Conservation (phyloP, 2,113 vertebrate species). For the Myiozetetes cayanensis region DNA sequence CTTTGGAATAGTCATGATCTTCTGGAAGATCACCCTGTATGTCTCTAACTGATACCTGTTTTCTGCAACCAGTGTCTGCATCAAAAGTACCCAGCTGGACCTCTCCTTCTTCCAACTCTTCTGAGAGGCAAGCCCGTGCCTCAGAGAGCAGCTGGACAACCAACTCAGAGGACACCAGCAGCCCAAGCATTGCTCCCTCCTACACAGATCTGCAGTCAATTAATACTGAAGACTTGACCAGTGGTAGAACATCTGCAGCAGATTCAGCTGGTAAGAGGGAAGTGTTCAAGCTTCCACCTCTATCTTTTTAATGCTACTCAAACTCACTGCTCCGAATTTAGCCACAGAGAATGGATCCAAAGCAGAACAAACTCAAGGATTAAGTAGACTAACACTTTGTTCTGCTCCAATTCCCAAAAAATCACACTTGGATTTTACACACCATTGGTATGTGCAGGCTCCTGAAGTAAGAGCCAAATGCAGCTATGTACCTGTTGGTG, state of each 20-base stretch:
- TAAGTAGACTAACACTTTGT: not conserved
- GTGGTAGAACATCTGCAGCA: conserved; percentile 67
- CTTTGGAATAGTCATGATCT: not conserved
- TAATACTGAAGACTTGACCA: conserved; percentile 69
- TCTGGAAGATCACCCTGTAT: not conserved
- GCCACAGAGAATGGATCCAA: not conserved
- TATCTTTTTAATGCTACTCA: not conserved
- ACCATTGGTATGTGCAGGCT: not conserved
- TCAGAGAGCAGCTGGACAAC: conserved; percentile 79
- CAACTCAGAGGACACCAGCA: conserved; percentile 76
- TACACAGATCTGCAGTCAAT: conserved; percentile 73
- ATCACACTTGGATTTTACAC: not conserved
- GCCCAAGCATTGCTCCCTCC: conserved; percentile 73
- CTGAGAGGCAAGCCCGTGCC: conserved; percentile 54
- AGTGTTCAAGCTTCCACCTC: not conserved
- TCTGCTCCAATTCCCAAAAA: not conserved
- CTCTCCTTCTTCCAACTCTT: conserved; percentile 64
- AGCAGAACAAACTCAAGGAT: not conserved
- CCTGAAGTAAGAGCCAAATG: not conserved
- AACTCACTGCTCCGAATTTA: not conserved
- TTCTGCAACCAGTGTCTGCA: conserved; percentile 44
- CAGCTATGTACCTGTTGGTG: not conserved
- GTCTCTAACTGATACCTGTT: not conserved
- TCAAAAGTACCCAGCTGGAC: conserved; percentile 68
- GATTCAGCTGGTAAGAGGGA: conserved; percentile 74